These are phyloP conservation scores for Melanchra persicariae DNA, from an alignment of 2,888 invertebrate species.

Conservation along the genomic window DNA sequence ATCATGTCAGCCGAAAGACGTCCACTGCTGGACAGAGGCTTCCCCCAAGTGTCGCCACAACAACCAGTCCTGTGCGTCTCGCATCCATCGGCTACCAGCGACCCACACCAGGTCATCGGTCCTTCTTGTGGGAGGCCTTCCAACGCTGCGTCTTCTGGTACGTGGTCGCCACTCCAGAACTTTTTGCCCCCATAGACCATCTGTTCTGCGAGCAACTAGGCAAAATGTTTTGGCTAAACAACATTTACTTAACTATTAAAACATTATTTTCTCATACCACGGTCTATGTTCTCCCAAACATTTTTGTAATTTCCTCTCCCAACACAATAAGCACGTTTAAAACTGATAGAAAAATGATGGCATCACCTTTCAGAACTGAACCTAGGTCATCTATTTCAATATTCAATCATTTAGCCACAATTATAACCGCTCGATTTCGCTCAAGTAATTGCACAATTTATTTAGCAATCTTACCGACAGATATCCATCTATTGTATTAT, in stretches of 20 bases:
- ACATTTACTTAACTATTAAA: background rate
- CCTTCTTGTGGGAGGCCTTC: no score
- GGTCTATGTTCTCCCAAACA: background rate
- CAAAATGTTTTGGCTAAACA: no score
- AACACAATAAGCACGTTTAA: background rate
- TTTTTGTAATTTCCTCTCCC: background rate
- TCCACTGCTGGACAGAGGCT: no score
- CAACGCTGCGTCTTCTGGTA: no score
- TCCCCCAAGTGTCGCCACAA: no score
- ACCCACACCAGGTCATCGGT: no score
- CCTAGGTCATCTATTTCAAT: constrained; percentile 32
- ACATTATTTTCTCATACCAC: background rate
- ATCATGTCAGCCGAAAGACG: no score
- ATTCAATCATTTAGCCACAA: constrained; percentile 27
- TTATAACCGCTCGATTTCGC: constrained; percentile 40
- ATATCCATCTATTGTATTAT: constrained; percentile 44
- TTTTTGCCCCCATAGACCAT: no score
- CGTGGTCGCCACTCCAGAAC: no score
- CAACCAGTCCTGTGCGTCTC: no score
- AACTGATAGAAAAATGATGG: constrained; percentile 5
- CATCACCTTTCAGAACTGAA: constrained; percentile 15
- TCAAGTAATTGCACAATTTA: constrained; percentile 50
- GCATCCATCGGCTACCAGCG: no score
- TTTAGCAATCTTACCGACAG: constrained; percentile 31
- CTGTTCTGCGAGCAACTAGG: no score